These are phyloP conservation scores for Mohoua ochrocephala DNA, from an alignment of 2,113 vertebrate genomes.

Conservation along the genomic window DNA sequence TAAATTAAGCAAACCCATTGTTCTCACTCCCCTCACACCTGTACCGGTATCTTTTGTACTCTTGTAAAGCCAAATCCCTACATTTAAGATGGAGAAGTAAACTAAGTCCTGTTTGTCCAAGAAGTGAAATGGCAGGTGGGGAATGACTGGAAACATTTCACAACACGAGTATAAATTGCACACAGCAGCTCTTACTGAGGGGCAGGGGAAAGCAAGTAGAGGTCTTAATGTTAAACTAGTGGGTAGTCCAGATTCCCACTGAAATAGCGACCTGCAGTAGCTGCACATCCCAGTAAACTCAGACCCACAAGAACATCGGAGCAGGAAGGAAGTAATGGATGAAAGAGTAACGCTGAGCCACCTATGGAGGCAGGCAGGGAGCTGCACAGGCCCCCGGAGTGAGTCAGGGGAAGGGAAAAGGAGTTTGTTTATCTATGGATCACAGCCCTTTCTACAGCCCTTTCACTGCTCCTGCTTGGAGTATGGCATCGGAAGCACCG, in stretches of 20 bases:
- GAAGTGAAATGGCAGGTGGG: background rate
- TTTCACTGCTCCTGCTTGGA: background rate
- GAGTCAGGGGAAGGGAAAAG: background rate
- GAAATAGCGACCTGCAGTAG: background rate
- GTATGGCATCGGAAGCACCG: background rate
- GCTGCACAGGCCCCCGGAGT: background rate
- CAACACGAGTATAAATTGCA: background rate
- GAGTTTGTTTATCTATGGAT: background rate
- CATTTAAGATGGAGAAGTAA: conserved; percentile 3
- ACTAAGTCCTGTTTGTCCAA: background rate
- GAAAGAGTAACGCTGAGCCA: background rate
- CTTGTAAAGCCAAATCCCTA: background rate
- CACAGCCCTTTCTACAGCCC: background rate
- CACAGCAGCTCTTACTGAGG: background rate
- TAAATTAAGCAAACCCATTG: background rate
- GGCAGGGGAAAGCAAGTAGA: background rate
- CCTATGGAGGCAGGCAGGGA: background rate
- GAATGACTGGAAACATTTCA: background rate
- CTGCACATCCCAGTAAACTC: background rate
- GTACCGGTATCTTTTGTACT: background rate
- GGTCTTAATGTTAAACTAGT: background rate
- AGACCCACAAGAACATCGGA: background rate
- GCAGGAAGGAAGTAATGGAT: background rate
- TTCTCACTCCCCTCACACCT: background rate
- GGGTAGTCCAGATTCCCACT: background rate